Percentiles rank a stretch among this genome's conserved stretches.
Conservation (phyloP, 2,113 vertebrate species). For the Columbina picui region DNA sequence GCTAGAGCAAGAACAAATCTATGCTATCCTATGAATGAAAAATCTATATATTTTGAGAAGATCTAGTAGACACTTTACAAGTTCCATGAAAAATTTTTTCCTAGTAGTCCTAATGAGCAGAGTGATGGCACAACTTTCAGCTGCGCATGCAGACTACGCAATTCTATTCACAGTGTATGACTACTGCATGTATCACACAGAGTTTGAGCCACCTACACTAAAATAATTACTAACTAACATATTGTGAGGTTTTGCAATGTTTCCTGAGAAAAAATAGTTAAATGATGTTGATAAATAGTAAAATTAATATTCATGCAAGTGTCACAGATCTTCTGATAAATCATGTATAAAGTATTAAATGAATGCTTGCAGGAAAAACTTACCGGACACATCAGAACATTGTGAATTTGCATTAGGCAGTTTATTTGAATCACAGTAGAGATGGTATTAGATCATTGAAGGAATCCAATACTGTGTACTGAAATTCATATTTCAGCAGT, state of each 20-base stretch:
- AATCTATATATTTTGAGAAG: background rate
- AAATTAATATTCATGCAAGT: background rate
- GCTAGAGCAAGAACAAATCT: background rate
- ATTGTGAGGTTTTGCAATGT: background rate
- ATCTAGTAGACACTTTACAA: background rate
- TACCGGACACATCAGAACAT: slow-evolving; percentile 10
- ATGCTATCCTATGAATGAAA: background rate
- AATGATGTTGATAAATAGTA: background rate
- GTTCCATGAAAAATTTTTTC: background rate
- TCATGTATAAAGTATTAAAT: slow-evolving; percentile 9
- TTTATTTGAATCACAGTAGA: background rate
- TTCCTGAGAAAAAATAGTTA: background rate
- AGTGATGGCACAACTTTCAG: background rate
- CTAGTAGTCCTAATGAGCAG: background rate
- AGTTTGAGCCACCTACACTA: background rate
- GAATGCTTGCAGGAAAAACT: slow-evolving; percentile 23
- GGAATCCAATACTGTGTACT: slow-evolving; percentile 31
- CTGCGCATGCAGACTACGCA: background rate
- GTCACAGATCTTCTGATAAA: slow-evolving; percentile 28
- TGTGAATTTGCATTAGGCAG: background rate
- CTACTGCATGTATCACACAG: background rate
- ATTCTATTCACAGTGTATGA: background rate
- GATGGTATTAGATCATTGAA: background rate
- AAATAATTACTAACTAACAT: background rate
- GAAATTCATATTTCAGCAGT: slow-evolving; percentile 42